These are phyloP conservation scores for Emmelina monodactyla DNA, from an alignment of 2,888 invertebrate genomes.

Conservation along the genomic window DNA sequence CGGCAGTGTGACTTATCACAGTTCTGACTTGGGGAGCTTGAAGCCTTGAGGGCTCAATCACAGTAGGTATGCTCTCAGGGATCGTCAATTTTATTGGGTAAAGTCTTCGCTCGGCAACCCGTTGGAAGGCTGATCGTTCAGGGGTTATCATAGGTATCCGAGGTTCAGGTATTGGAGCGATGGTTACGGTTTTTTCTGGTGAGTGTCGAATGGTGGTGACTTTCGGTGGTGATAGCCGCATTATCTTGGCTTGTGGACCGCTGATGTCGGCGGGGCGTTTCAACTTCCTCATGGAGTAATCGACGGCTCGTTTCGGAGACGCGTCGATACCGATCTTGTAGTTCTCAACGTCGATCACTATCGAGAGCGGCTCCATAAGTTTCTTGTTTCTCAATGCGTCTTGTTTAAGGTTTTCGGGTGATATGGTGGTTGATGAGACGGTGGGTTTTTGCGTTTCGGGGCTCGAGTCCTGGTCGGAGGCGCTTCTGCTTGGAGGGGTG, in stretches of 20 bases:
- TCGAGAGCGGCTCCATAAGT: constrained; percentile 53
- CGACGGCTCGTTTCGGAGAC: constrained; percentile 54
- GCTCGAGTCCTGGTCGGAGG: constrained; percentile 61
- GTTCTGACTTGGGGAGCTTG: constrained; percentile 21
- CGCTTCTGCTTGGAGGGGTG: constrained; percentile 68
- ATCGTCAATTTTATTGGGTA: constrained; percentile 30
- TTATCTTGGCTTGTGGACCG: constrained; percentile 38
- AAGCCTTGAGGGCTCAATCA: constrained; percentile 19
- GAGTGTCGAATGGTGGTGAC: too few relatives aligned
- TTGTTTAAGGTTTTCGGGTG: constrained; percentile 43
- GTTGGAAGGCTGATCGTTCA: constrained; percentile 11
- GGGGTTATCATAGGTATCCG: constrained; percentile 6
- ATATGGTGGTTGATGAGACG: constrained; percentile 63
- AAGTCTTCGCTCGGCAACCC: constrained; percentile 24
- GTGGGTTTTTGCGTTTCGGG: constrained; percentile 58
- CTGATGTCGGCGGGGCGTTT: constrained; percentile 37
- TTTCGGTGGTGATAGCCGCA: constrained; percentile 25
- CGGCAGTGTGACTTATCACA: constrained; percentile 56
- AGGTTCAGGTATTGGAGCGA: constrained; percentile 15
- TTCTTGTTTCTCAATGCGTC: constrained; percentile 39
- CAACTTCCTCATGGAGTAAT: constrained; percentile 50
- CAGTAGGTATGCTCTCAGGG: constrained; percentile 41
- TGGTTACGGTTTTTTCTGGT: constrained; percentile 18
- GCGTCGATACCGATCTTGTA: constrained; percentile 57
- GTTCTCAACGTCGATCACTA: constrained; percentile 57